phyloP scores from a whole-genome alignment of 2,113 vertebrate species.

The Donacobius atricapilla region DNA sequence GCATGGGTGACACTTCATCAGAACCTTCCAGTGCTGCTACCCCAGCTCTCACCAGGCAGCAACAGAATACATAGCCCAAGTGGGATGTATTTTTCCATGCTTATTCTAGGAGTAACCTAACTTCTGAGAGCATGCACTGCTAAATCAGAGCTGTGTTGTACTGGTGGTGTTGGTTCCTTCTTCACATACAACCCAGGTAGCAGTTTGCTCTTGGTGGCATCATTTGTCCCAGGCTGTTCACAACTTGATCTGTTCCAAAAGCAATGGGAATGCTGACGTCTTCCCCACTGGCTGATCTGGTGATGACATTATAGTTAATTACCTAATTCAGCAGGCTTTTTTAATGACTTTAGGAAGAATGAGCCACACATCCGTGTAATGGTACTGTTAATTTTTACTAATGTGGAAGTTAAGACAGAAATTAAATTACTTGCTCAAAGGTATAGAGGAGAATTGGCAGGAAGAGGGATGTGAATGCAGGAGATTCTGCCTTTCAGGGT shows the following conservation, averaged over 20 bases:
- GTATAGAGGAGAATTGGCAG: neutral
- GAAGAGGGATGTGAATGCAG: neutral
- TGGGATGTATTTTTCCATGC: neutral
- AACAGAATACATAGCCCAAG: accelerated
- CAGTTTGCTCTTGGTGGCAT: accelerated
- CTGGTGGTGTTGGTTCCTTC: accelerated
- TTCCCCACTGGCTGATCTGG: neutral
- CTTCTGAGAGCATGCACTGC: neutral
- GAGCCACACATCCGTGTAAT: neutral
- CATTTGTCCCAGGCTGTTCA: neutral
- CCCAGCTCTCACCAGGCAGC: accelerated
- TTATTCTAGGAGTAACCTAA: neutral
- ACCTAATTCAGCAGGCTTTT: neutral
- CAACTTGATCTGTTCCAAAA: neutral
- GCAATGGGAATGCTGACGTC: accelerated
- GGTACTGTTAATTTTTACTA: neutral
- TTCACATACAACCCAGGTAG: accelerated
- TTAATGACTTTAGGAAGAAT: neutral
- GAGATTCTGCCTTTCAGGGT: neutral
- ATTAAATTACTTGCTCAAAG: neutral
- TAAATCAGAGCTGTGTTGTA: neutral
- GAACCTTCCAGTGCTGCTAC: neutral
- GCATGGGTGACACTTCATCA: accelerated
- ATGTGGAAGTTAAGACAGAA: neutral
- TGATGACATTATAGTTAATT: neutral